Conservation (phyloP, 1,140 invertebrate species). For the Nomia melanderi region DNA sequence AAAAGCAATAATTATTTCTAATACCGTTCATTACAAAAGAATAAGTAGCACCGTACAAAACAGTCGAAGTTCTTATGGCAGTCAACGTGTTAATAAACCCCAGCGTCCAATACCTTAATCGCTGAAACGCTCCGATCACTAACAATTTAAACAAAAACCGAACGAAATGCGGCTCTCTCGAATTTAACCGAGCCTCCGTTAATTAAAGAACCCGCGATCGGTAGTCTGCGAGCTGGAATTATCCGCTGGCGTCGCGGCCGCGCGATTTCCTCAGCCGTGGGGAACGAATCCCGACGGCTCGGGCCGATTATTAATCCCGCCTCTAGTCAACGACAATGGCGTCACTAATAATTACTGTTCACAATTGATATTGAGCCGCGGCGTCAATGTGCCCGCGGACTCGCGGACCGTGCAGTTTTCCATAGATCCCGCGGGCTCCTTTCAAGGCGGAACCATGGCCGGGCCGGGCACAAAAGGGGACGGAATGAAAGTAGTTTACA, state of each 20-base stretch:
- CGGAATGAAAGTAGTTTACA: slow-evolving; percentile 55
- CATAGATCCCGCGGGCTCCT: slow-evolving; percentile 27
- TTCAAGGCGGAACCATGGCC: slow-evolving; percentile 28
- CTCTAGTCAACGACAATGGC: slow-evolving; percentile 37
- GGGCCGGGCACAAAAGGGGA: slow-evolving; percentile 19
- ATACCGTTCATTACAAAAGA: too few relatives aligned
- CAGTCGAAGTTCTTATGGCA: too few relatives aligned
- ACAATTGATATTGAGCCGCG: slow-evolving; percentile 43
- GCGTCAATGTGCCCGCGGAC: slow-evolving; percentile 43
- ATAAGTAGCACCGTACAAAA: too few relatives aligned
- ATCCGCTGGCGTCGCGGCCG: background rate
- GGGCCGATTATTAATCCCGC: slow-evolving; percentile 29
- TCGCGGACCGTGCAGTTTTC: slow-evolving; percentile 47
- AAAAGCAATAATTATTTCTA: too few relatives aligned
- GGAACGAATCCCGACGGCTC: slow-evolving; percentile 36
- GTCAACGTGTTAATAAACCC: too few relatives aligned
- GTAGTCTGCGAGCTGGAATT: background rate
- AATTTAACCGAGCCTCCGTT: background rate
- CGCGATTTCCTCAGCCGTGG: slow-evolving; percentile 23
- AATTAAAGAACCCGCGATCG: slow-evolving; percentile 25
- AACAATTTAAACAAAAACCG: too few relatives aligned
- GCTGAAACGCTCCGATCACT: too few relatives aligned
- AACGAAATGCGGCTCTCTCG: background rate
- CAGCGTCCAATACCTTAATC: too few relatives aligned
- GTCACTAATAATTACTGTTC: slow-evolving; percentile 49